A percentile compares a stretch with the other conserved stretches of the same genome.
Conservation (phyloP, 2,888 invertebrate species). For the Amorpha juglandis region DNA sequence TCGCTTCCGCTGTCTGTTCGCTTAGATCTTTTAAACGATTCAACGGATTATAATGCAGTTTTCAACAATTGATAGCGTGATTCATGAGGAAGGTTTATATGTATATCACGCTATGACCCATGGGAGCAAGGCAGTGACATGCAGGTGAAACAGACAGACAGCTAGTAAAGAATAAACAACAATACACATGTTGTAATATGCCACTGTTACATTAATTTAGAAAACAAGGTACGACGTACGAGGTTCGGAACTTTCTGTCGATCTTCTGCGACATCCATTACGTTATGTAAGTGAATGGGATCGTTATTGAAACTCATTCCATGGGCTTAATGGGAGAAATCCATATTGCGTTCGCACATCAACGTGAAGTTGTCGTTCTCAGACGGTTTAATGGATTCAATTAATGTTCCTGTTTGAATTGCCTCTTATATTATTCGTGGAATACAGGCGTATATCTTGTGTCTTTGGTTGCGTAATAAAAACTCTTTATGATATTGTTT, state of each 20-base stretch:
- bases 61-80: too few relatives aligned
- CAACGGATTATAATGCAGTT: too few relatives aligned
- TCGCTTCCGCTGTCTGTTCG: too few relatives aligned
- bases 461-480: too few relatives aligned
- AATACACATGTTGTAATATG: neutral
- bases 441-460: too few relatives aligned
- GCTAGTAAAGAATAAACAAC: too few relatives aligned
- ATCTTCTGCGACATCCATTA: conserved; percentile 3
- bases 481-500: too few relatives aligned
- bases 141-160: too few relatives aligned
- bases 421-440: neutral
- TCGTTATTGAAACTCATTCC: conserved; percentile 22
- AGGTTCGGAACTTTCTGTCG: neutral
- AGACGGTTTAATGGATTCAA: neutral
- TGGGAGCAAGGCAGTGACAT: too few relatives aligned
- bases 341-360: conserved; percentile 10
- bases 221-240: neutral
- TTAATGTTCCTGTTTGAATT: neutral
- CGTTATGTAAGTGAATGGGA: conserved; percentile 18
- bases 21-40: too few relatives aligned
- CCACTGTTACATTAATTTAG: neutral
- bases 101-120: too few relatives aligned
- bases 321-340: conserved; percentile 23
- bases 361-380: neutral
- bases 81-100: too few relatives aligned